Evolutionary conservation across 2,797 vertebrate genomes (phyloP).

Genomic region (Gambelia wislizenii): DNA sequence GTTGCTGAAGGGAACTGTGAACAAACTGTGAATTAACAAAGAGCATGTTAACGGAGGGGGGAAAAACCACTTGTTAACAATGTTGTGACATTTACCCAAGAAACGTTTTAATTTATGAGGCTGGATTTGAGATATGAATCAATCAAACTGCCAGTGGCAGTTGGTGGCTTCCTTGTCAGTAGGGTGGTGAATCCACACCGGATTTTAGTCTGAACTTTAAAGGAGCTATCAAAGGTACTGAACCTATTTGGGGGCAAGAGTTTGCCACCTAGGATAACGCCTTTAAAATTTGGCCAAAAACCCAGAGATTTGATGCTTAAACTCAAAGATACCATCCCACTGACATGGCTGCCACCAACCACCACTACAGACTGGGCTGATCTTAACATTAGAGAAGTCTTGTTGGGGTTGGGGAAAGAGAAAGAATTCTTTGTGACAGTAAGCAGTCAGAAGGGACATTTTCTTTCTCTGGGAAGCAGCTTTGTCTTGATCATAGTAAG

Average conservation of each 20-base stretch:
- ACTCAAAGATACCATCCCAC: no score
- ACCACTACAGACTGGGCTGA: neutral
- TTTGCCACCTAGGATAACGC: no score
- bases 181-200: no score
- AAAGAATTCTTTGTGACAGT: neutral
- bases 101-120: neutral
- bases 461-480: neutral
- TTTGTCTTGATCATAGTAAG: neutral
- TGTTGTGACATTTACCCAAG: neutral
- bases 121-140: neutral
- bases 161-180: no score
- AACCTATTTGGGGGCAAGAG: no score
- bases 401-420: neutral
- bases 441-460: neutral
- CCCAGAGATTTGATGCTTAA: no score
- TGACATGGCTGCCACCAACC: no score
- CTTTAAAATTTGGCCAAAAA: no score
- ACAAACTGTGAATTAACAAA: conserved; percentile 32
- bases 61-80: neutral
- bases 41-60: neutral
- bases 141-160: neutral
- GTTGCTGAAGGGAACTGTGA: conserved; percentile 20
- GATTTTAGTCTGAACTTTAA: no score
- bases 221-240: no score
- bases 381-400: neutral